A percentile compares a stretch with the other conserved stretches of the same genome.
phyloP scores from a whole-genome alignment of 2,888 invertebrate species.

The Dendrolimus houi region DNA sequence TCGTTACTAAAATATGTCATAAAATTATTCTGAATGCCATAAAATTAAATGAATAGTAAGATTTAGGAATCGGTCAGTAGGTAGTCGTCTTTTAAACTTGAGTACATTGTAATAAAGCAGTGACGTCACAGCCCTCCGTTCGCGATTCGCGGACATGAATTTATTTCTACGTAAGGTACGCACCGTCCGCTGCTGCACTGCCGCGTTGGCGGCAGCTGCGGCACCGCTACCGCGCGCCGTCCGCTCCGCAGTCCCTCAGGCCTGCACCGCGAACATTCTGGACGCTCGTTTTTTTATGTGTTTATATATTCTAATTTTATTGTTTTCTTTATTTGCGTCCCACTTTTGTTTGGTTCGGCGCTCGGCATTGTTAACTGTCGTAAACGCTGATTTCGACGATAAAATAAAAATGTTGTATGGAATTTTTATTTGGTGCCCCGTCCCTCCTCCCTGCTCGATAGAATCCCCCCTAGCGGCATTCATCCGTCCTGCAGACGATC shows the following conservation, averaged over 20 bases:
- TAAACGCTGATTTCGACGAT: constrained; percentile 75
- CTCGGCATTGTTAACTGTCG: constrained; percentile 71
- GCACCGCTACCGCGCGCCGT: constrained; percentile 45
- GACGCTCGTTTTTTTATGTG: constrained; percentile 67
- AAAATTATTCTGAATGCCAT: no score
- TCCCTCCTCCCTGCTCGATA: neutral
- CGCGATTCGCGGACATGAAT: no score
- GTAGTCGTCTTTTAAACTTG: no score
- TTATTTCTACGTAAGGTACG: neutral
- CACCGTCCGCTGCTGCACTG: neutral
- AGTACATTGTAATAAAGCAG: no score
- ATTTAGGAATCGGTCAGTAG: no score
- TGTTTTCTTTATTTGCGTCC: constrained; percentile 76
- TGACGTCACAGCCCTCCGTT: no score
- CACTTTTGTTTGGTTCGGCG: constrained; percentile 73
- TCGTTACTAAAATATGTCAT: no score
- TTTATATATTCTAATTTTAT: constrained; percentile 77
- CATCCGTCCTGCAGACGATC: neutral
- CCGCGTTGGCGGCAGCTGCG: neutral
- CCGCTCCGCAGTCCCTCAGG: constrained; percentile 22
- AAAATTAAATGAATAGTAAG: no score
- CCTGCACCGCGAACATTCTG: constrained; percentile 52
- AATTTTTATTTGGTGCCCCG: constrained; percentile 43
- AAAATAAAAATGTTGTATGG: constrained; percentile 72
- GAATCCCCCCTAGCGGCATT: neutral